Percentiles rank a stretch among this genome's conserved stretches.
These are phyloP conservation scores for Enteromius fasciolatus DNA, from an alignment of 2,797 vertebrate species.

Conservation along the genomic window DNA sequence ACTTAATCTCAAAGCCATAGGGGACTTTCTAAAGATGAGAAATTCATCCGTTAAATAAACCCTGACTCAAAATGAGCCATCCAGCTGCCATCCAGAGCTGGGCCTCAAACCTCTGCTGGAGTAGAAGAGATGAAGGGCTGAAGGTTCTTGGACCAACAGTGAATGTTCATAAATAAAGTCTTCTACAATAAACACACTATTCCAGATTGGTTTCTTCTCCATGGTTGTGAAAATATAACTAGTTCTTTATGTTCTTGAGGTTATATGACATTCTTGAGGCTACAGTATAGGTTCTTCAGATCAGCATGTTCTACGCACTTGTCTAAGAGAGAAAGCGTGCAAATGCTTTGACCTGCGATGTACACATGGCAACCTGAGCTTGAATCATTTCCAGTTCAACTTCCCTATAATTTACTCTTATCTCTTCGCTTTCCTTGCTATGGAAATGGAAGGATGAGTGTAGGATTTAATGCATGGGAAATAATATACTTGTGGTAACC, in stretches of 20 bases:
- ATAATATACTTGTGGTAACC: background rate
- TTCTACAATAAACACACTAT: background rate
- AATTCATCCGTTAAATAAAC: slow-evolving; percentile 38
- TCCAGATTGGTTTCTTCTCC: slow-evolving; percentile 3
- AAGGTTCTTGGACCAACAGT: background rate
- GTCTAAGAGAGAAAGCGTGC: background rate
- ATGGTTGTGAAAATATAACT: background rate
- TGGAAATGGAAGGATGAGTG: background rate
- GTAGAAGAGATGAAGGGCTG: background rate
- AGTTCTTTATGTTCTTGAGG: background rate
- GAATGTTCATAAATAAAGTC: slow-evolving; percentile 25
- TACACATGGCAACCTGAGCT: background rate
- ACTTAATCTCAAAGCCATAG: slow-evolving; percentile 31
- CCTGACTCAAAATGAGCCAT: slow-evolving; percentile 20
- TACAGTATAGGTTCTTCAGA: background rate
- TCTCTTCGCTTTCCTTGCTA: background rate
- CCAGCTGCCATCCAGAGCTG: slow-evolving; percentile 33
- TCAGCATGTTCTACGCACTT: background rate
- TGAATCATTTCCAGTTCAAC: background rate
- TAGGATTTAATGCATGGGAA: background rate
- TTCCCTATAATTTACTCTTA: background rate
- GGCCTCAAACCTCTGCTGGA: slow-evolving; percentile 7
- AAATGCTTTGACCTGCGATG: background rate
- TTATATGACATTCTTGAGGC: background rate
- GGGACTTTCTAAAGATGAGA: slow-evolving; percentile 29